Evolutionary conservation across 2,113 vertebrate genomes (phyloP).

Genomic region (Meleagris gallopavo): DNA sequence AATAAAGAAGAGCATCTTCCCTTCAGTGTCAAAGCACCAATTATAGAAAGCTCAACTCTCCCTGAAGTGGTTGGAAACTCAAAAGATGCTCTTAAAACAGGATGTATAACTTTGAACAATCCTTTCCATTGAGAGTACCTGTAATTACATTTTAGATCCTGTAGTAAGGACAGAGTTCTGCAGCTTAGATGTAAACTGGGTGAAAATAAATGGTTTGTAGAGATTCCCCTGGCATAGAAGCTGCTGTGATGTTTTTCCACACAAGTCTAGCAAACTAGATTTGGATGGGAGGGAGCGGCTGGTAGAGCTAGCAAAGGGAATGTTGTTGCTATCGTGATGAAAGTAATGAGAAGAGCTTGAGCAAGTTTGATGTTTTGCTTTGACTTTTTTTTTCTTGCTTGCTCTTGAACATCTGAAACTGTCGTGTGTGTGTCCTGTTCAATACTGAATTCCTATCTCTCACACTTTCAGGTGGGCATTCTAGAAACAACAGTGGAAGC

Average conservation of each 20-base stretch:
- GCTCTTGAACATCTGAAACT: constrained; percentile 74
- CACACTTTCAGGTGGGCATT: constrained; percentile 96
- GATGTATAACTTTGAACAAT: neutral
- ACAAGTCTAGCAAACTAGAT: neutral
- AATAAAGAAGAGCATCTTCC: neutral
- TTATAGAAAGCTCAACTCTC: neutral
- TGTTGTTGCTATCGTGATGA: accelerated
- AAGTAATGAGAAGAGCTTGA: neutral
- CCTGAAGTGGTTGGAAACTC: neutral
- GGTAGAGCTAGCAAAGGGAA: neutral
- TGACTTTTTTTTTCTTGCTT: constrained; percentile 45
- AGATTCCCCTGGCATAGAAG: neutral
- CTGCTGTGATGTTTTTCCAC: neutral
- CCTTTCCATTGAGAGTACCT: neutral
- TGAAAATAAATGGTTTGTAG: neutral
- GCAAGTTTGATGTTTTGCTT: constrained; percentile 30
- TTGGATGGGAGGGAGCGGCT: neutral
- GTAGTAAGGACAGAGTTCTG: neutral
- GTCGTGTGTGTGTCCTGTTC: constrained; percentile 71
- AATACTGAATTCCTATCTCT: constrained; percentile 88
- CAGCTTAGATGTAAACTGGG: neutral
- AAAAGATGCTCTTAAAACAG: neutral
- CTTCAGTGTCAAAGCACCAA: neutral
- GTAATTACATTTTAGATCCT: neutral
- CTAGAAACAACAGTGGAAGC: constrained; percentile 99